A percentile compares a stretch with the other conserved stretches of the same genome.
Evolutionary conservation across 2,888 invertebrate species (phyloP).

Genomic region (Yponomeuta cagnagella): DNA sequence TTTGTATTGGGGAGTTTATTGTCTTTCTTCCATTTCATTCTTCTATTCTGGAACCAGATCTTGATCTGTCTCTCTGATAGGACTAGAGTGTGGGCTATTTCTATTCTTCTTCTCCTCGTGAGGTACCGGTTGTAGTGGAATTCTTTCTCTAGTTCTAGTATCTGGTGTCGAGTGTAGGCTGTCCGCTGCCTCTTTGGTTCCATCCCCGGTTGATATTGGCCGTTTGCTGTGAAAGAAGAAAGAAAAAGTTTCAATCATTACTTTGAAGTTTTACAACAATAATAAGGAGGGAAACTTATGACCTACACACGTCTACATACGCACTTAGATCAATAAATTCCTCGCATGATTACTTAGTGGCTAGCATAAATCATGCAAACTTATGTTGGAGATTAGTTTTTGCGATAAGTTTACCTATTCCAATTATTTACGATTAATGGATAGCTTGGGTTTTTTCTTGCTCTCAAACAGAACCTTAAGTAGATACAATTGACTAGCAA

Average conservation of each 20-base stretch:
- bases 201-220: constrained; percentile 92
- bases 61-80: constrained; percentile 92
- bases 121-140: constrained; percentile 98
- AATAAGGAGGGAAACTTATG: neutral
- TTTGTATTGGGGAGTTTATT: constrained; percentile 92
- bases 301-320: neutral
- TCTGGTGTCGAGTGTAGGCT: constrained; percentile 98
- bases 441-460: neutral
- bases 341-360: neutral
- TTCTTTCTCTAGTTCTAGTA: constrained; percentile 97
- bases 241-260: constrained; percentile 36
- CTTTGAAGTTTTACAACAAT: neutral
- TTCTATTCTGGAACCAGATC: constrained; percentile 91
- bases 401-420: constrained; percentile 5
- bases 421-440: neutral
- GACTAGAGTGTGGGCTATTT: constrained; percentile 97
- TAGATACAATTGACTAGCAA: neutral
- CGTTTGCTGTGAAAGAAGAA: constrained; percentile 85
- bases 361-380: neutral
- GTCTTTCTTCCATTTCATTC: constrained; percentile 87
- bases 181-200: constrained; percentile 97
- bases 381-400: neutral
- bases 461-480: neutral
- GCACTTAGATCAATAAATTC: neutral
- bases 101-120: constrained; percentile 95